These are phyloP conservation scores for Temnothorax longispinosus DNA, from an alignment of 1,140 invertebrate species.

Conservation along the genomic window DNA sequence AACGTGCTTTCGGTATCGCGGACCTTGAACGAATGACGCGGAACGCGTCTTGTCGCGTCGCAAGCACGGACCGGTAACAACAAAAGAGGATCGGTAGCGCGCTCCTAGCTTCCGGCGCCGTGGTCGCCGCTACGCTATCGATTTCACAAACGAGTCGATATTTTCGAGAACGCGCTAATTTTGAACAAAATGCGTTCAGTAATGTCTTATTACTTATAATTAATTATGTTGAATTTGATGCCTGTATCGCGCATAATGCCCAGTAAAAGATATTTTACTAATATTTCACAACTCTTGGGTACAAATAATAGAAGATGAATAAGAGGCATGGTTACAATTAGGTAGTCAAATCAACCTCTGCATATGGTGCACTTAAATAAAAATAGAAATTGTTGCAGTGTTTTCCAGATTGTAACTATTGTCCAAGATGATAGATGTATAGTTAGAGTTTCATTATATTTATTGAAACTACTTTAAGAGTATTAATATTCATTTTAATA, in stretches of 20 bases:
- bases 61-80: too few species aligned
- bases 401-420: conserved; percentile 6
- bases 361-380: conserved; percentile 20
- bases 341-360: conserved; percentile 14
- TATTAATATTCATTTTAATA: not conserved
- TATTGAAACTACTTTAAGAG: conserved; percentile 1
- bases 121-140: too few species aligned
- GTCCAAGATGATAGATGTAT: not conserved
- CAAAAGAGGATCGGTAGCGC: too few species aligned
- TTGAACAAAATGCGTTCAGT: not conserved
- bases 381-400: not conserved
- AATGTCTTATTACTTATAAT: conserved; percentile 4
- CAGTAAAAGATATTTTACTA: not conserved
- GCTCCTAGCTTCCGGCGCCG: too few species aligned
- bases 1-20: too few species aligned
- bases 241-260: not conserved
- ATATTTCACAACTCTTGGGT: not conserved
- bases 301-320: not conserved
- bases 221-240: not conserved
- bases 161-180: too few species aligned
- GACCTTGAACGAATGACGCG: too few species aligned
- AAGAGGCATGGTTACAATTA: conserved; percentile 8
- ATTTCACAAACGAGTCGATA: too few species aligned
- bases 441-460: conserved; percentile 1
- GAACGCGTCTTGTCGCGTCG: too few species aligned